phyloP scores from a whole-genome alignment of 2,797 vertebrate species.

The Novumbra hubbsi region DNA sequence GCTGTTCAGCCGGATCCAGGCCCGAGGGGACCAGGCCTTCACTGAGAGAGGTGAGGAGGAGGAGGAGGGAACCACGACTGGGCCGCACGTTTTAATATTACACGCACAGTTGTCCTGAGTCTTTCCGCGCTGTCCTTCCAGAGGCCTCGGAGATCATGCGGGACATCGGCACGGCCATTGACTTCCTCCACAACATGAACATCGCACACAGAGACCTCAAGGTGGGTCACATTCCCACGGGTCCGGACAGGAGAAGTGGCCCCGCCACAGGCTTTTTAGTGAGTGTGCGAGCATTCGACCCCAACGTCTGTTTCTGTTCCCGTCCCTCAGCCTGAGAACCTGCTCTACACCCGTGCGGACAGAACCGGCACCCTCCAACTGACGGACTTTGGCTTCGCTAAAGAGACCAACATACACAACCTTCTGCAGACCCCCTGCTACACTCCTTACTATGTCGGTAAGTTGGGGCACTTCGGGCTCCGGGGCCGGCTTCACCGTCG shows the following conservation, averaged over 20 bases:
- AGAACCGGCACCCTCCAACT: slow-evolving; percentile 86
- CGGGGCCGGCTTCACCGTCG: not conserved
- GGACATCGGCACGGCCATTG: slow-evolving; percentile 92
- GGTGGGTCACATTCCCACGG: slow-evolving; percentile 66
- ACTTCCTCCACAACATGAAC: slow-evolving; percentile 88
- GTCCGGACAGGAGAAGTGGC: not conserved
- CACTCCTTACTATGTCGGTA: slow-evolving; percentile 98
- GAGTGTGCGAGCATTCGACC: not conserved
- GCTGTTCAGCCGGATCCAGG: slow-evolving; percentile 94
- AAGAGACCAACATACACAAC: slow-evolving; percentile 92
- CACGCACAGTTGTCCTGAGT: not conserved
- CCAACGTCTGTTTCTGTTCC: not conserved
- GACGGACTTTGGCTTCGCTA: slow-evolving; percentile 97
- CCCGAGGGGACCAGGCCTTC: slow-evolving; percentile 95
- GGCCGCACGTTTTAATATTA: not conserved
- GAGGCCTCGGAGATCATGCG: slow-evolving; percentile 95
- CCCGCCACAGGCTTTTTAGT: not conserved
- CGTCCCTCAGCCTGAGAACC: slow-evolving; percentile 88
- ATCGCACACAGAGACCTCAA: slow-evolving; percentile 97
- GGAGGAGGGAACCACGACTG: slow-evolving; percentile 20
- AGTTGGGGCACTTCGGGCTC: slow-evolving; percentile 51
- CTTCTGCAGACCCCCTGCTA: slow-evolving; percentile 95
- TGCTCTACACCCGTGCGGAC: slow-evolving; percentile 89
- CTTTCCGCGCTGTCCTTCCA: slow-evolving; percentile 48
- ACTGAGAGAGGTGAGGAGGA: slow-evolving; percentile 89